Evolutionary conservation across 2,113 vertebrate species (phyloP).

Genomic region (Tautogolabrus adspersus): DNA sequence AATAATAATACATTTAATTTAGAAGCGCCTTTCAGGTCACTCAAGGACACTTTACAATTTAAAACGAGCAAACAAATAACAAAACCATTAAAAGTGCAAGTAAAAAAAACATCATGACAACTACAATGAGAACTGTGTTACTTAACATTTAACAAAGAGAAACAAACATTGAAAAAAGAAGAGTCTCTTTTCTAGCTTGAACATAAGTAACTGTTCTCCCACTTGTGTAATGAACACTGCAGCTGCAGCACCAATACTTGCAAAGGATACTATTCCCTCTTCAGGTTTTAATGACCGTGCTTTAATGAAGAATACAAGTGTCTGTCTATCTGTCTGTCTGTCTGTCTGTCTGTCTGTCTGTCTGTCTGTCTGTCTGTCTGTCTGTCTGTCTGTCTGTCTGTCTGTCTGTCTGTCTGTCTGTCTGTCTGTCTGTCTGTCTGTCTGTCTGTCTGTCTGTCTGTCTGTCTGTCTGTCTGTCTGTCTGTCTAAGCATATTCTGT

Average conservation of each 20-base stretch:
- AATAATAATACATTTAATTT: no score
- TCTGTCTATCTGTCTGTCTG: constrained; percentile 19
- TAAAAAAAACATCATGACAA: no score
- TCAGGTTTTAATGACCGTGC: constrained; percentile 14
- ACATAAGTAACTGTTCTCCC: constrained; percentile 11
- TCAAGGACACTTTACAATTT: no score
- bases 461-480: not conserved
- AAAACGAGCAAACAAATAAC: no score
- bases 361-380: constrained; percentile 1
- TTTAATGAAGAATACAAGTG: not conserved
- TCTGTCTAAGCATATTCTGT: constrained; percentile 12
- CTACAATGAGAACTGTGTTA: no score
- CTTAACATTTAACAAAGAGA: not conserved
- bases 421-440: not conserved
- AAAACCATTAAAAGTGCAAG: no score
- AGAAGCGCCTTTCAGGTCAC: no score
- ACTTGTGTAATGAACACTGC: constrained; percentile 25
- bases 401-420: constrained; percentile 7
- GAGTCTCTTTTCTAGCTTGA: not conserved
- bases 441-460: constrained; percentile 1
- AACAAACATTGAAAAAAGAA: not conserved
- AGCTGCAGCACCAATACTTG: constrained; percentile 7
- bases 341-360: constrained; percentile 6
- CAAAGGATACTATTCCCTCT: constrained; percentile 25
- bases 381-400: constrained; percentile 11